Evolutionary conservation across 2,888 invertebrate species (phyloP), one percentile per base, ranked within the genome.

Genomic region (Pegoplata infirma): DNA sequence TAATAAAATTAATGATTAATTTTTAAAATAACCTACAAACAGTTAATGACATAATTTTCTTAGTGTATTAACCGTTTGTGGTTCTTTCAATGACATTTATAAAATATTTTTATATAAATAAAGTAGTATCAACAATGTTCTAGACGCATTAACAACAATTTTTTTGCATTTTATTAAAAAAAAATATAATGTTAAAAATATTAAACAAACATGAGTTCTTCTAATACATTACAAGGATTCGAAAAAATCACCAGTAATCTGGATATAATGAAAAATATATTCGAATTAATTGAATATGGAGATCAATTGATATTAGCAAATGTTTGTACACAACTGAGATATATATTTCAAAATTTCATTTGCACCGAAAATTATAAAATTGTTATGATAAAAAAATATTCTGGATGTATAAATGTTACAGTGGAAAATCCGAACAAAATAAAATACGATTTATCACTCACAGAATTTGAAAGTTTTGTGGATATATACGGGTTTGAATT

Each of bases 381-480:
- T 44, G 1, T 75, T 5, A 21, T 63, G 49, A 56, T 75, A 14
- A 40, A n/a, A 63, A 75, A 75, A 21, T 68, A 19, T 21, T 12
- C 1, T 1, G 49, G 49, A 3, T 56, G 23, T 14, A 12, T 76
- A 16, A 55, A 25, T 17, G 4, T 76, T 17, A 56, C 36, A 23
- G 40, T 23, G 32, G 17, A 49, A 17, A 19, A 6, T 2, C 14
- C 49, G 3, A n/a, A n/a, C n/a, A 1, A 2, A 5, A n/a, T 5
- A 3, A 25, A 46, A 19, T 40, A 25, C 19, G 40, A 68, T 16
- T 53, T 79, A 2, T 23, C 44, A 1, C 25, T 40, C 0, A 21
- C 55, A 2, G 69, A 74, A 51, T 71, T 66, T 17, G 17, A 56
- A 17, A 69, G 74, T 46, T 74, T 74, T 61, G 36, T 71, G n/a